Evolutionary conservation across 1,140 invertebrate genomes (phyloP), one percentile per base, ranked within the genome.

Genomic region (Luehdorfia chinensis): DNA sequence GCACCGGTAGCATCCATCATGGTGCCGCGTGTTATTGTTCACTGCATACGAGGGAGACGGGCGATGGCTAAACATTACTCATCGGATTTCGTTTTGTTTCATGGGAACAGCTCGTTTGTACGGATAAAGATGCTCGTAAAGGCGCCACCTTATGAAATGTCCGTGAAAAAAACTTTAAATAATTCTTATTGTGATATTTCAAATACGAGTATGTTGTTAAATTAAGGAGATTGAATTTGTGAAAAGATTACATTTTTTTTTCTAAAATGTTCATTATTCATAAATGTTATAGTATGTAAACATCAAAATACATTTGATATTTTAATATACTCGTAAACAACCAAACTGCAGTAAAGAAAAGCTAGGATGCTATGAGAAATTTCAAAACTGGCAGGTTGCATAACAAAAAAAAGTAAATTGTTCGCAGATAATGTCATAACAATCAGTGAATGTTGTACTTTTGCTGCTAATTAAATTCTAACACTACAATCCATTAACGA

Each of bases 41-140:
- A 37, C 50, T 47, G 53, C 51, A 54, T 65, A 41, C 34, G 51
- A 43, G 48, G 27, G 51, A 57, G 47, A 53, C 33, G 25, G 25
- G 27, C 37, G 50, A 55, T 52, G 44, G 34, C 28, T 46, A 44
- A 12, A 58, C 58, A 66, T 75, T 68, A 68, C 52, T 75, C 68
- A 72, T 65, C 43, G 57, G 55, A 58, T 62, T 67, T 69, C 47
- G 54, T 75, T 69, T 75, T 75, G 56, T 72, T 72, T 61, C 46
- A 55, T 41, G 34, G 33, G 59, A 49, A 66, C 41, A 52, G 36
- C 50, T 64, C 67, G 55, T 69, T 66, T 59, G 55, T 52, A 47
- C 19, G 59, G 59, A 70, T 68, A 64, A 71, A 61, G 51, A 55
- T 39, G 54, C 41, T 54, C 51, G 53, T 50, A 36, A 51, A 31